These are phyloP conservation scores for Melanitta fusca DNA, from an alignment of 2,797 vertebrate species.

Conservation along the genomic window DNA sequence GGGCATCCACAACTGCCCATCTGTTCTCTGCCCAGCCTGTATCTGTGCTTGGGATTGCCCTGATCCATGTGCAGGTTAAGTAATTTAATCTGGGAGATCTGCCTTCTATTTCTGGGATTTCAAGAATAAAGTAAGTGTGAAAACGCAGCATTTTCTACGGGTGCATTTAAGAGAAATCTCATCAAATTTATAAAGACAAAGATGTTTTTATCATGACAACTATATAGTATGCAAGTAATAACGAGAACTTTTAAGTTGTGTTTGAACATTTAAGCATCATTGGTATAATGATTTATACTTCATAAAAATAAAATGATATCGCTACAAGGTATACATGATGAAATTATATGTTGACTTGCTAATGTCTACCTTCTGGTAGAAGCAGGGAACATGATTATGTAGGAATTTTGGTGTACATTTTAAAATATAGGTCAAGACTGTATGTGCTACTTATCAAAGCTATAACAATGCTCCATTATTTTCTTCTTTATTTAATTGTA, in stretches of 20 bases:
- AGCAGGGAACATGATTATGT: fast-evolving
- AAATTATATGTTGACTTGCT: background rate
- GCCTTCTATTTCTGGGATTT: background rate
- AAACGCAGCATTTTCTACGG: background rate
- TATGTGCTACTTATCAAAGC: background rate
- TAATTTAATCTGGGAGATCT: background rate
- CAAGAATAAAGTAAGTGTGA: background rate
- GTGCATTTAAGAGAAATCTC: background rate
- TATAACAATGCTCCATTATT: background rate
- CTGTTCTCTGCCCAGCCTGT: too few species aligned
- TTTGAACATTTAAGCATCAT: background rate
- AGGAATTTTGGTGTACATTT: background rate
- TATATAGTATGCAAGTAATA: background rate
- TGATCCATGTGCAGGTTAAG: background rate
- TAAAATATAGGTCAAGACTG: background rate
- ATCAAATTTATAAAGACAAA: background rate
- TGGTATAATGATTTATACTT: background rate
- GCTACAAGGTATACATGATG: background rate
- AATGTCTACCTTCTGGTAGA: background rate
- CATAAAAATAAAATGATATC: background rate
- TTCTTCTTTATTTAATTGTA: background rate
- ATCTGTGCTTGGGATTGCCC: too few species aligned
- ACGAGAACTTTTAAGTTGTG: background rate
- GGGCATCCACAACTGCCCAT: too few species aligned
- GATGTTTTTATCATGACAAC: background rate